Conservation (phyloP, 2,888 invertebrate species). For the Melieria picta region DNA sequence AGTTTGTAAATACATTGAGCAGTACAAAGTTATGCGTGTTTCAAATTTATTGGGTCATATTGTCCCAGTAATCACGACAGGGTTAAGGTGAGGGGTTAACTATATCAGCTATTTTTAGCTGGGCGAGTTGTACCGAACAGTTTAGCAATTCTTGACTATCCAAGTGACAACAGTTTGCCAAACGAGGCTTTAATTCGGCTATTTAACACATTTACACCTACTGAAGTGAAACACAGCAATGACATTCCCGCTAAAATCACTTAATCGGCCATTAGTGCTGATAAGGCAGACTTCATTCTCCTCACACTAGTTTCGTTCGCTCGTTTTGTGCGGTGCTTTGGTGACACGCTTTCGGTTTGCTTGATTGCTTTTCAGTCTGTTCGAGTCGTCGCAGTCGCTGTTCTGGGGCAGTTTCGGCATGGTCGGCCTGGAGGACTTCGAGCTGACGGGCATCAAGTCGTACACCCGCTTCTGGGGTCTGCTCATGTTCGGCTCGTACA, state of each 20-base stretch:
- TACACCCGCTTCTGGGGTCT: constrained; percentile 95
- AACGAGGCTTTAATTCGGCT: too few species aligned
- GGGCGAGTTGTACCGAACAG: neutral
- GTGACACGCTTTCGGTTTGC: neutral
- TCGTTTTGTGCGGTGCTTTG: neutral
- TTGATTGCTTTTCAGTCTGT: constrained; percentile 73
- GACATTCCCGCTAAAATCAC: too few species aligned
- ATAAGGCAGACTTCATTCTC: constrained; percentile 27
- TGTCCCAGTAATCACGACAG: too few species aligned
- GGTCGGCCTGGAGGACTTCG: constrained; percentile 88
- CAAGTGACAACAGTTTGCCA: neutral
- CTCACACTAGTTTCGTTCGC: constrained; percentile 19
- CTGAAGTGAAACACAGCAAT: neutral
- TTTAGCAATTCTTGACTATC: neutral
- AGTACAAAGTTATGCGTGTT: too few species aligned
- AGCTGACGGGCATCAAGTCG: constrained; percentile 86
- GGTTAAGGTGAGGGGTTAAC: too few species aligned
- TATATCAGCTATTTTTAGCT: too few species aligned
- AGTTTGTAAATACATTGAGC: too few species aligned
- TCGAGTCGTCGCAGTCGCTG: constrained; percentile 93
- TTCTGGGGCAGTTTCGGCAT: constrained; percentile 98
- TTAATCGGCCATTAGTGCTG: constrained; percentile 9
- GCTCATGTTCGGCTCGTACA: constrained; percentile 95
- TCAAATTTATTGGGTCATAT: too few species aligned
- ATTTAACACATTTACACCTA: too few species aligned